Percentiles rank a stretch among this genome's conserved stretches.
phyloP scores from a whole-genome alignment of 2,797 vertebrate genomes.

The Serranus cabrilla region DNA sequence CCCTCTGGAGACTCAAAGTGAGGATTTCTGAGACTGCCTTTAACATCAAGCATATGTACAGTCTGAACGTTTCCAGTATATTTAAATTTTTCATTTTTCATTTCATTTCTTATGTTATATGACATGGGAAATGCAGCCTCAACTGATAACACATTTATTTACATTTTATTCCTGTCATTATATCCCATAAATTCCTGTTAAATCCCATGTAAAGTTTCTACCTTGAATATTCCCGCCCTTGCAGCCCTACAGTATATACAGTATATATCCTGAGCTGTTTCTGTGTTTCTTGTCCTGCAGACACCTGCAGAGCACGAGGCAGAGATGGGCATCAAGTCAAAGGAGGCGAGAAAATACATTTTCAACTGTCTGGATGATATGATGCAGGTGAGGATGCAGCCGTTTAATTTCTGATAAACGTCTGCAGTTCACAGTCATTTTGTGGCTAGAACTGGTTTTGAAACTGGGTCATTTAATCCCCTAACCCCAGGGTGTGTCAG shows the following conservation, averaged over 20 bases:
- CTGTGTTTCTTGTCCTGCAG: conserved; percentile 72
- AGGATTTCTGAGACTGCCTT: conserved; percentile 12
- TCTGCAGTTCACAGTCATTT: background rate
- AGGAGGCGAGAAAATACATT: conserved; percentile 98
- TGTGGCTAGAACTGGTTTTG: background rate
- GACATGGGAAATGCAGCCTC: no score
- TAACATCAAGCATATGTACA: background rate
- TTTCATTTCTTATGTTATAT: no score
- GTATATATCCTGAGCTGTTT: fast-evolving
- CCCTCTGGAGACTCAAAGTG: conserved; percentile 98
- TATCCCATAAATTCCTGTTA: no score
- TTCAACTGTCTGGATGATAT: conserved; percentile 99
- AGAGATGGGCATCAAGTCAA: conserved; percentile 97
- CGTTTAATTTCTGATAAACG: background rate
- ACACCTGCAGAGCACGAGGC: conserved; percentile 95
- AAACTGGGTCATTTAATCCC: background rate
- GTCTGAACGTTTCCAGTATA: no score
- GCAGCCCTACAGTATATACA: background rate
- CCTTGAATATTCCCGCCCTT: no score
- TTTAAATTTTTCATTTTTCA: no score
- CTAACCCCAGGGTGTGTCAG: background rate
- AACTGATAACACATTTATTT: no score
- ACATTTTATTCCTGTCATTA: no score
- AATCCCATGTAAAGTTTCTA: no score
- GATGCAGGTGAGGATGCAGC: conserved; percentile 91